Evolutionary conservation across 1,140 invertebrate species (phyloP).

Genomic region (Drosophila jambulina): DNA sequence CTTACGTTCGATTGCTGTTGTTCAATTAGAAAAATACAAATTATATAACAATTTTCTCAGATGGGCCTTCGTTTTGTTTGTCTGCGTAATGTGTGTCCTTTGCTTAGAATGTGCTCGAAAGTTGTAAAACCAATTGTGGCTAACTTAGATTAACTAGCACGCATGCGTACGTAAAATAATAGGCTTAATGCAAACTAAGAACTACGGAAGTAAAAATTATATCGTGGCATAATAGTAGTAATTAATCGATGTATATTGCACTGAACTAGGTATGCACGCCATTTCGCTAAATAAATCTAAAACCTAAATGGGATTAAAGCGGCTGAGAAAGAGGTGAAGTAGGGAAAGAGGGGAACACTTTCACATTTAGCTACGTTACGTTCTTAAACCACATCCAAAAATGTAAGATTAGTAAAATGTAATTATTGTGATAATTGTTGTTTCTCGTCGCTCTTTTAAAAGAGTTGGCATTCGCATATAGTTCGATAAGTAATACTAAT

Average conservation of each 20-base stretch:
- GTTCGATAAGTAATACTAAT: slow-evolving; percentile 79
- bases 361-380: slow-evolving; percentile 78
- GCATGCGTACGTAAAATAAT: slow-evolving; percentile 45
- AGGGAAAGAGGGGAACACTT: slow-evolving; percentile 41
- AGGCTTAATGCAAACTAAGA: slow-evolving; percentile 41
- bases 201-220: slow-evolving; percentile 45
- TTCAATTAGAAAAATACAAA: slow-evolving; percentile 68
- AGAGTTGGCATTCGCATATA: slow-evolving; percentile 74
- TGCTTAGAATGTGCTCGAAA: slow-evolving; percentile 65
- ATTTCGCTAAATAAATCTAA: slow-evolving; percentile 70
- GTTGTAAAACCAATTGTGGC: slow-evolving; percentile 66
- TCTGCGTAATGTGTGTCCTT: slow-evolving; percentile 29
- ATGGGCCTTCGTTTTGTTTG: slow-evolving; percentile 41
- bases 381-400: slow-evolving; percentile 80
- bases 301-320: slow-evolving; percentile 67
- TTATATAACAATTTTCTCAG: slow-evolving; percentile 69
- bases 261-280: slow-evolving; percentile 74
- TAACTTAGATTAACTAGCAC: slow-evolving; percentile 76
- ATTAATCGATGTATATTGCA: slow-evolving; percentile 75
- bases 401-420: slow-evolving; percentile 75
- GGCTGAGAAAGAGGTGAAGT: slow-evolving; percentile 23
- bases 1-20: slow-evolving; percentile 68
- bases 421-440: slow-evolving; percentile 66
- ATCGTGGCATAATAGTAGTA: slow-evolving; percentile 38
- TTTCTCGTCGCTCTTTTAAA: slow-evolving; percentile 43